A percentile compares a stretch with the other conserved stretches of the same genome.
These are phyloP conservation scores for Strigamia crassipes DNA, from an alignment of 2,888 invertebrate species.

Conservation along the genomic window DNA sequence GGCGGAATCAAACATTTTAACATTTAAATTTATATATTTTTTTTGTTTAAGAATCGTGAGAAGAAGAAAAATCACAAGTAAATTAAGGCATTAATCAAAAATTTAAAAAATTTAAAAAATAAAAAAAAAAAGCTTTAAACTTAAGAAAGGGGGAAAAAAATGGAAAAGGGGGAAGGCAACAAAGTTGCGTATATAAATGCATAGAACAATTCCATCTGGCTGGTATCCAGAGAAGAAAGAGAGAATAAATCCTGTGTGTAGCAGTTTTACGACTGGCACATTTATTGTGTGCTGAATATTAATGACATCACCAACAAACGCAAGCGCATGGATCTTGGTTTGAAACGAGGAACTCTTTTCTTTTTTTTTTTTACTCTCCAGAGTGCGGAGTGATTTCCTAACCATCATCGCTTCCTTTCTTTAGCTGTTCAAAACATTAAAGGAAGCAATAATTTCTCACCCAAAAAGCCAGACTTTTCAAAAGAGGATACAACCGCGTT, in stretches of 20 bases:
- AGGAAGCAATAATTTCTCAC: constrained; percentile 21
- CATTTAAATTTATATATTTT: neutral
- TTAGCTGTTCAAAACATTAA: constrained; percentile 16
- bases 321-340: neutral
- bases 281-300: constrained; percentile 21
- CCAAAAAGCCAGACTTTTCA: constrained; percentile 29
- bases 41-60: neutral
- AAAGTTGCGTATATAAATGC: constrained; percentile 21
- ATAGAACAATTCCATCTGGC: constrained; percentile 21
- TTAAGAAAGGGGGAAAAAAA: neutral
- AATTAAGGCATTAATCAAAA: neutral
- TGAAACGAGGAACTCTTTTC: constrained; percentile 13
- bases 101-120: neutral
- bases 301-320: constrained; percentile 16
- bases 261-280: constrained; percentile 21
- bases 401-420: constrained; percentile 21
- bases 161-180: neutral
- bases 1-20: neutral
- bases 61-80: neutral
- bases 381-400: constrained; percentile 21
- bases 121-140: constrained; percentile 20
- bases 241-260: constrained; percentile 21
- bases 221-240: constrained; percentile 21
- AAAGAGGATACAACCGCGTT: constrained; percentile 17
- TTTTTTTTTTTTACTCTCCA: neutral